These are phyloP conservation scores for Muschampia plurimacula DNA, from an alignment of 2,888 invertebrate genomes.

Conservation along the genomic window DNA sequence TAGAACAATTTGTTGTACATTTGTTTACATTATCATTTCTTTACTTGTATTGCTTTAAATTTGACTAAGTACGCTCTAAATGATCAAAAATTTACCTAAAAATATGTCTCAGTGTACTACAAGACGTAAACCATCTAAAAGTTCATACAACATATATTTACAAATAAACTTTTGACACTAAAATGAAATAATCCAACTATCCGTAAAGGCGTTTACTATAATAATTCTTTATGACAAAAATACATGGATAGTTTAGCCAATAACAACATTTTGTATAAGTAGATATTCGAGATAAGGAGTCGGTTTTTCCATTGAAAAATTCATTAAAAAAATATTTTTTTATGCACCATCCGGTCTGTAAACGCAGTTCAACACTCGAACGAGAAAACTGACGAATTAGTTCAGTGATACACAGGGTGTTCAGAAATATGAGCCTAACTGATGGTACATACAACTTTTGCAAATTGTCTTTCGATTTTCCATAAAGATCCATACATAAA, in stretches of 20 bases:
- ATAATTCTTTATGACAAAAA: constrained; percentile 26
- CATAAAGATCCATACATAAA: not conserved
- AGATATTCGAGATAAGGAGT: constrained; percentile 44
- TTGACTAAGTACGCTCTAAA: constrained; percentile 23
- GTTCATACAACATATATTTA: constrained; percentile 29
- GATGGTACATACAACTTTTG: not conserved
- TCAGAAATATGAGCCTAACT: not conserved
- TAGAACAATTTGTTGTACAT: constrained; percentile 30
- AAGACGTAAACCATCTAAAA: constrained; percentile 21
- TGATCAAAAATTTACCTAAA: constrained; percentile 33
- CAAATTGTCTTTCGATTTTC: not conserved
- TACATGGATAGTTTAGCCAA: constrained; percentile 36
- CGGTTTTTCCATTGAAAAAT: constrained; percentile 53
- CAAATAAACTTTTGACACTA: constrained; percentile 29
- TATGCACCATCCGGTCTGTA: constrained; percentile 64
- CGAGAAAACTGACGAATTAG: constrained; percentile 33
- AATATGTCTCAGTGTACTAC: constrained; percentile 28
- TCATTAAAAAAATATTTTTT: constrained; percentile 74
- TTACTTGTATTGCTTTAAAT: constrained; percentile 19
- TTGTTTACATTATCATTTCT: constrained; percentile 1
- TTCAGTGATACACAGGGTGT: constrained; percentile 18
- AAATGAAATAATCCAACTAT: constrained; percentile 29
- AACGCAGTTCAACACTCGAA: constrained; percentile 40
- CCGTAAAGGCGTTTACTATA: constrained; percentile 13
- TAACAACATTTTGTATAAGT: constrained; percentile 29